Conservation (phyloP, 1,140 invertebrate species). For the Zophobas morio region DNA sequence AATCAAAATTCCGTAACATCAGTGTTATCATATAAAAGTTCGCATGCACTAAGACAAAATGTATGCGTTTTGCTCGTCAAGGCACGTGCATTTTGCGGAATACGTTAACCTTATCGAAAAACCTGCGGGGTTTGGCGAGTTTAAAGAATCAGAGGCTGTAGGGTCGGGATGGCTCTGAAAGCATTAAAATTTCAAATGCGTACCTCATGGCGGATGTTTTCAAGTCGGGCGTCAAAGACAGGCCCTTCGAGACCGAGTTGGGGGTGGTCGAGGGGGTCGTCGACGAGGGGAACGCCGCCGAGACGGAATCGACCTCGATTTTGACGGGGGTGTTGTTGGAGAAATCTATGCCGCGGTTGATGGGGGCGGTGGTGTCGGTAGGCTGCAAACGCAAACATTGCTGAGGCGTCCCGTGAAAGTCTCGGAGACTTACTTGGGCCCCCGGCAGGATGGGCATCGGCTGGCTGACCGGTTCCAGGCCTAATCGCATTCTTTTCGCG, state of each 20-base stretch:
- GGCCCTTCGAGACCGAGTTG: slow-evolving; percentile 63
- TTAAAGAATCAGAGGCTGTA: too few relatives aligned
- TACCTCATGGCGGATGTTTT: slow-evolving; percentile 62
- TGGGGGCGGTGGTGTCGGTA: slow-evolving; percentile 64
- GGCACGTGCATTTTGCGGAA: too few relatives aligned
- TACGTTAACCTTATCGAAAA: too few relatives aligned
- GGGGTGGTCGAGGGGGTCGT: slow-evolving; percentile 64
- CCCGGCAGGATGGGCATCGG: slow-evolving; percentile 80
- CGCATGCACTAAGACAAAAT: too few relatives aligned
- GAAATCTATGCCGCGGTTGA: slow-evolving; percentile 63
- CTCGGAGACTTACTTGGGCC: slow-evolving; percentile 57
- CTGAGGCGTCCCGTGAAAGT: too few relatives aligned
- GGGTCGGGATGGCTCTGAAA: background rate
- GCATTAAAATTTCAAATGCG: slow-evolving; percentile 31
- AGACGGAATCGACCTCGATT: slow-evolving; percentile 61
- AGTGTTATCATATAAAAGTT: too few relatives aligned
- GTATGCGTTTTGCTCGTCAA: too few relatives aligned
- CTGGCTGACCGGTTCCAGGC: slow-evolving; percentile 93
- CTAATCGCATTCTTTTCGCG: slow-evolving; percentile 95
- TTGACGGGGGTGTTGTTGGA: slow-evolving; percentile 61
- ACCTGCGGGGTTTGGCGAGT: too few relatives aligned
- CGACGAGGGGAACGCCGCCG: slow-evolving; percentile 61
- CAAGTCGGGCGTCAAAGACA: slow-evolving; percentile 62
- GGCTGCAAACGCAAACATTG: slow-evolving; percentile 55
- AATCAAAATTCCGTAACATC: too few relatives aligned